phyloP scores from a whole-genome alignment of 2,113 vertebrate genomes.

The Zootoca vivipara region DNA sequence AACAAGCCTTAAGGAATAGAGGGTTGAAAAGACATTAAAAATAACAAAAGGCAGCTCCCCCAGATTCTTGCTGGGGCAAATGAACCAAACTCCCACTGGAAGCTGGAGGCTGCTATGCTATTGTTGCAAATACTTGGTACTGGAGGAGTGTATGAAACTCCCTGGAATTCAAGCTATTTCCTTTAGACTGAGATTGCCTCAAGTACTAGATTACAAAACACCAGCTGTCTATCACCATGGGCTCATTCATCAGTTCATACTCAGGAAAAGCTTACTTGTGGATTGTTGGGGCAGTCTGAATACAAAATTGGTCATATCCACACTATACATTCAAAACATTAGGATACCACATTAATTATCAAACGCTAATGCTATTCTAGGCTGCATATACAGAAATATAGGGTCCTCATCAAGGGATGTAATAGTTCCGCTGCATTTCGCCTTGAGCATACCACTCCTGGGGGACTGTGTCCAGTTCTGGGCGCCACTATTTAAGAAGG shows the following conservation, averaged over 20 bases:
- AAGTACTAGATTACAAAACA: constrained; percentile 5
- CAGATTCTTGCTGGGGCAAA: neutral
- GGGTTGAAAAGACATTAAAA: neutral
- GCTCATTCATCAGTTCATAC: no score
- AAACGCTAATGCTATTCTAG: no score
- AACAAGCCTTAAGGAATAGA: neutral
- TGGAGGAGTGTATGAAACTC: neutral
- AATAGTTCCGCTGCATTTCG: no score
- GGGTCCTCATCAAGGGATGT: no score
- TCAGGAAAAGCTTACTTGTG: neutral
- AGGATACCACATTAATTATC: no score
- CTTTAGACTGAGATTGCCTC: neutral
- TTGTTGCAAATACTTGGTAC: neutral
- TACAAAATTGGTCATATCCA: no score
- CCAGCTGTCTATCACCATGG: neutral
- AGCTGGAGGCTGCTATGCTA: neutral
- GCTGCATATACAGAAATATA: no score
- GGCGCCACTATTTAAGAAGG: no score
- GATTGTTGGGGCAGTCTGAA: neutral
- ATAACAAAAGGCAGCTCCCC: neutral
- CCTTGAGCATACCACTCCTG: no score
- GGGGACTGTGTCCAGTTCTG: no score
- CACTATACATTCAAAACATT: no score
- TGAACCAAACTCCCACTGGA: neutral
- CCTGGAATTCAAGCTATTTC: neutral